A percentile compares a stretch with the other conserved stretches of the same genome.
Conservation (phyloP, 2,797 vertebrate species). For the Sarcophilus harrisii region DNA sequence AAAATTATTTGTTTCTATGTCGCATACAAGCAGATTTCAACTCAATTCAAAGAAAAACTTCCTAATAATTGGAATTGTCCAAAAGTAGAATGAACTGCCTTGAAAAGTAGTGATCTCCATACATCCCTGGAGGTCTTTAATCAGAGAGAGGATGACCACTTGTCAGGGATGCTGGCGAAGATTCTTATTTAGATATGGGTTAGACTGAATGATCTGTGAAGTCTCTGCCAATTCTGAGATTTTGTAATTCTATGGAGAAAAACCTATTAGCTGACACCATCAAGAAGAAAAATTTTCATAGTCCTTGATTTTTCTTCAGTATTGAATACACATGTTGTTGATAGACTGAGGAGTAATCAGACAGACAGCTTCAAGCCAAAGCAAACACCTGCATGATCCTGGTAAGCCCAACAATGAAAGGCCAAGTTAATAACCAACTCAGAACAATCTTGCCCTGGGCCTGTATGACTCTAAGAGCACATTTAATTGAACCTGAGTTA, state of each 20-base stretch:
- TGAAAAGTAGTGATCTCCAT: background rate
- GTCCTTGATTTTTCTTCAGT: conserved; percentile 12
- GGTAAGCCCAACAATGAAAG: background rate
- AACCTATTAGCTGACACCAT: conserved; percentile 32
- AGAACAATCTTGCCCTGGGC: conserved; percentile 12
- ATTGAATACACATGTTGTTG: conserved; percentile 13
- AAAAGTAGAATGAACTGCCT: background rate
- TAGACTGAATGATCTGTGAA: background rate
- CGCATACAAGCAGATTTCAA: background rate
- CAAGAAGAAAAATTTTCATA: conserved; percentile 37
- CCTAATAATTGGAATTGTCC: background rate
- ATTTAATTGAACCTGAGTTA: conserved; percentile 49
- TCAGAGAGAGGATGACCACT: background rate
- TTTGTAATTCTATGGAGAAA: background rate
- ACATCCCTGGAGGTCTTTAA: background rate
- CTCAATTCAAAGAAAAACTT: background rate
- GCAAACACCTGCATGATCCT: conserved; percentile 29
- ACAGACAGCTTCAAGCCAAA: background rate
- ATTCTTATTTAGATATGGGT: background rate
- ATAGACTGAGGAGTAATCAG: background rate
- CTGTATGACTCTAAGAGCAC: conserved; percentile 21
- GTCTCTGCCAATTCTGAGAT: background rate
- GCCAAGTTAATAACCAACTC: conserved; percentile 49
- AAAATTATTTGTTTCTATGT: conserved; percentile 14
- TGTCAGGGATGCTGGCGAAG: background rate